Evolutionary conservation across 2,797 vertebrate genomes (phyloP).

Genomic region (Masticophis lateralis): DNA sequence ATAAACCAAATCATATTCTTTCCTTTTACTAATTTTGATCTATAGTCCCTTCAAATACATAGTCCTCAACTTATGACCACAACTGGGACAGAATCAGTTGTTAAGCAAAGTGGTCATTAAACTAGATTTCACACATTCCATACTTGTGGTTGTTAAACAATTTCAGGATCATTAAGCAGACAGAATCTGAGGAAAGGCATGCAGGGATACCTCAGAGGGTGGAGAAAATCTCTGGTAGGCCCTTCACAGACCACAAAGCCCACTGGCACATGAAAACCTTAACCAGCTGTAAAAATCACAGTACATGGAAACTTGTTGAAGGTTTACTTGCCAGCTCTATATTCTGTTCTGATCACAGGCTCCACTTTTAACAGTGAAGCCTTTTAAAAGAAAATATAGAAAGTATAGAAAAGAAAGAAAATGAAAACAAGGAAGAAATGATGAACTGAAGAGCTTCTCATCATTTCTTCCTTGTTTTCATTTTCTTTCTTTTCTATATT

Average conservation of each 20-base stretch:
- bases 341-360: neutral
- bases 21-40: neutral
- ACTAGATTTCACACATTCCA: neutral
- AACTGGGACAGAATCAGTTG: neutral
- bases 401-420: too few relatives aligned
- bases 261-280: neutral
- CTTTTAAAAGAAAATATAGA: too few relatives aligned
- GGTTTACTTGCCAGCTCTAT: neutral
- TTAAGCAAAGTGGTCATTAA: neutral
- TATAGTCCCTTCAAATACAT: neutral
- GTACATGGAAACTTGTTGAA: neutral
- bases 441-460: neutral
- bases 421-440: too few relatives aligned
- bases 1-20: neutral
- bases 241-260: neutral
- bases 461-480: neutral
- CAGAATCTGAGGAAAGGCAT: neutral
- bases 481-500: neutral
- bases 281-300: neutral
- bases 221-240: neutral
- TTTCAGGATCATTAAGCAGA: neutral
- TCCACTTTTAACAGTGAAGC: neutral
- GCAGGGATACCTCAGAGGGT: neutral
- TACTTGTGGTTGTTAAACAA: neutral
- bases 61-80: neutral